Base-by-base conservation (phyloP, 2,113 vertebrate species). In the Hydropotes inermis region DNA sequence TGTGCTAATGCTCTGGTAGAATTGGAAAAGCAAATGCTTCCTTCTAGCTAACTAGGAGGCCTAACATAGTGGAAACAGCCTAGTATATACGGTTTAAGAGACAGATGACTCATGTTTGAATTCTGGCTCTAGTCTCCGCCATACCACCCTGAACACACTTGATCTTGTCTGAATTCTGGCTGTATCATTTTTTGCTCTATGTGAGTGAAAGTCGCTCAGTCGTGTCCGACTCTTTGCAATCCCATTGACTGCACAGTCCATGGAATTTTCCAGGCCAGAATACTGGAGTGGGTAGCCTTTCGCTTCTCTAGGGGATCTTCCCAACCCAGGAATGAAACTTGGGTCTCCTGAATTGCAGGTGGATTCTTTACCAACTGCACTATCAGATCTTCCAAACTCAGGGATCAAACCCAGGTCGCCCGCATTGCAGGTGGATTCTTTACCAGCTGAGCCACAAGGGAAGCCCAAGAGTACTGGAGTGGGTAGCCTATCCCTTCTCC, bases 141-240 rank as follows among this genome's bases (percentile, higher is more conserved):
- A 70, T 39, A 70, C 67, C 19, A 70, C 67, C 19, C 67, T 70
- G 67, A 70, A 70, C 67, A 70, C 67, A 23, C 67, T 10, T 1
- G 2, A 39, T 70, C n/a, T 36, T 5, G 12, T 76, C 92, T 97
- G 47, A 95, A 94, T 92, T 95, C 33, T 95, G 39, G 17, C 21
- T 82, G n/a, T 23, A 52, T 91, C 36, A 36, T 85, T 94, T 97
- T 91, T 96, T 98, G 30, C 19, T 91, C 12, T 95, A 28, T 91
- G 36, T 70, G 67, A 70, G 19, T 39, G 64, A 70, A 70, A 70
- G n/a, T 21, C 1, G 0, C 64, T 70, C 67, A 39, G 67, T 70
- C 5, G 10, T 70, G 19, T 23, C n/a, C 2, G 10, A 23, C 67
- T 70, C 67, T 70, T 70, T 39, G n/a, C n/a, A 70, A 39, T n/a